Percentiles rank a stretch among this genome's conserved stretches.
Conservation (phyloP, 1,140 invertebrate species). For the Ceratoteleas bidentatus region DNA sequence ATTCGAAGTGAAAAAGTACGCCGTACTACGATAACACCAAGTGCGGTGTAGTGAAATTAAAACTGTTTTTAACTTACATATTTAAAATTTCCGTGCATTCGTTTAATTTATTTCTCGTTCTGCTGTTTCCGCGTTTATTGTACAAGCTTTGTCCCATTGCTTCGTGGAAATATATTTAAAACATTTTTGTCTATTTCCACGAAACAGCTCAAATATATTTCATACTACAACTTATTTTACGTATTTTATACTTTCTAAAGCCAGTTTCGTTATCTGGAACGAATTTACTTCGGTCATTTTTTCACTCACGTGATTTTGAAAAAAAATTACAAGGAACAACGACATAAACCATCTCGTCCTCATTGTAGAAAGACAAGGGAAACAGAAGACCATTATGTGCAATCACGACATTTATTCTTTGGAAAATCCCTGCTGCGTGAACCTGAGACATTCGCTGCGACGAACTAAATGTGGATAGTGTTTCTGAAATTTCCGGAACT, state of each 20-base stretch:
- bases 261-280: background rate
- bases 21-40: constrained; percentile 7
- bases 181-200: no score
- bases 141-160: background rate
- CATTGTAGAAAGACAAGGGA: constrained; percentile 32
- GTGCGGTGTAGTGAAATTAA: constrained; percentile 12
- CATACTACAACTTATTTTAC: no score
- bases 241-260: no score
- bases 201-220: no score
- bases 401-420: constrained; percentile 29
- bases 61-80: constrained; percentile 20
- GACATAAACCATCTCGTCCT: constrained; percentile 13
- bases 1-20: constrained; percentile 33
- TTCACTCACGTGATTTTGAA: background rate
- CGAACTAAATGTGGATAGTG: constrained; percentile 25
- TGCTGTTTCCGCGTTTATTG: background rate
- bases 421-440: constrained; percentile 31
- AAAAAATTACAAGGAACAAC: constrained; percentile 9
- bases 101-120: background rate
- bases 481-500: constrained; percentile 33
- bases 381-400: constrained; percentile 47
- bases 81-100: constrained; percentile 14
- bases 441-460: constrained; percentile 9
- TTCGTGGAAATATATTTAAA: no score
- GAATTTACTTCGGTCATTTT: background rate